These are phyloP conservation scores for Melangyna quadrimaculata DNA, from an alignment of 2,888 invertebrate genomes.

Conservation along the genomic window DNA sequence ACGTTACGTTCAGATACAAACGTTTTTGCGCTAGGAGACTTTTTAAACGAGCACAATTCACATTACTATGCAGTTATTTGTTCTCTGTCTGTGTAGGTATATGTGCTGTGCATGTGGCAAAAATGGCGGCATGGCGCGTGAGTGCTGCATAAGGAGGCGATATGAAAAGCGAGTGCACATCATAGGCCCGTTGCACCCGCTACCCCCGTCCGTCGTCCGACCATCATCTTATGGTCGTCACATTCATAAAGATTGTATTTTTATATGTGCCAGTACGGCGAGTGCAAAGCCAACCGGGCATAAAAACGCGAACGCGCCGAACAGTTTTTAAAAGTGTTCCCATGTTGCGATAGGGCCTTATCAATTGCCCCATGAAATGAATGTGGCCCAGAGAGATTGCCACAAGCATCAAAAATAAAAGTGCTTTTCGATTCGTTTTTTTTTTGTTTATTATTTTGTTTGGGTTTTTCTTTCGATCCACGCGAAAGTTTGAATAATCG, in stretches of 20 bases:
- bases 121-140: constrained; percentile 49
- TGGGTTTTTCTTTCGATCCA: not conserved
- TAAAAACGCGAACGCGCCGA: constrained; percentile 47
- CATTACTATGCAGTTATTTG: constrained; percentile 67
- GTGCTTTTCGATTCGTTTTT: constrained; percentile 42
- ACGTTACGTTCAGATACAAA: constrained; percentile 67
- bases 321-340: constrained; percentile 71
- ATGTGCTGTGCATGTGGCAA: not conserved
- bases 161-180: constrained; percentile 68
- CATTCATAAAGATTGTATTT: constrained; percentile 70
- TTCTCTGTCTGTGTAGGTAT: not conserved
- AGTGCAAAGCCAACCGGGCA: constrained; percentile 25
- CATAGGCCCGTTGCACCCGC: constrained; percentile 31
- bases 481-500: constrained; percentile 31
- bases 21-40: constrained; percentile 67
- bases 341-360: constrained; percentile 71
- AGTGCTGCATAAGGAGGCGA: constrained; percentile 64
- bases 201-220: not conserved
- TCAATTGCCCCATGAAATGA: constrained; percentile 69
- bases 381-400: constrained; percentile 70
- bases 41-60: constrained; percentile 68
- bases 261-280: constrained; percentile 50
- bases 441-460: not conserved
- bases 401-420: constrained; percentile 60
- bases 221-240: constrained; percentile 42